Evolutionary conservation across 2,113 vertebrate species (phyloP).

Genomic region (Sphaerodactylus townsendi): DNA sequence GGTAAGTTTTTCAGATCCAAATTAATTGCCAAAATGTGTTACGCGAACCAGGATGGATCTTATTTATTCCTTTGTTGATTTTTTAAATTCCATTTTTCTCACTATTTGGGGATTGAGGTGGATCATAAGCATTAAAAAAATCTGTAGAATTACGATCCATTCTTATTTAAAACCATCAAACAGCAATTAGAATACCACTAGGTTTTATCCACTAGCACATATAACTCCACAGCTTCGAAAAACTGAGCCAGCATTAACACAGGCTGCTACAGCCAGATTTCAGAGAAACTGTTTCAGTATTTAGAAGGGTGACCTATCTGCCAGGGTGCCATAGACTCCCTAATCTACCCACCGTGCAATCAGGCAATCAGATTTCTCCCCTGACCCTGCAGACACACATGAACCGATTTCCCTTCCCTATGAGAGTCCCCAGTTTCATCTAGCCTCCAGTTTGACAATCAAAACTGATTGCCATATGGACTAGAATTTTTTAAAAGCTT

Average conservation of each 20-base stretch:
- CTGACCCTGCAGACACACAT: neutral
- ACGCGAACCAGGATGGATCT: too few species aligned
- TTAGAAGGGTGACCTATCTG: neutral
- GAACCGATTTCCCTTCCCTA: neutral
- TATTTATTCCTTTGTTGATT: too few species aligned
- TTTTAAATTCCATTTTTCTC: too few species aligned
- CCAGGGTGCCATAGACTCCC: too few species aligned
- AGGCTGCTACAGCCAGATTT: neutral
- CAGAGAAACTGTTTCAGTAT: neutral
- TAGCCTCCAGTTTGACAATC: neutral
- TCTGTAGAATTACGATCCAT: too few species aligned
- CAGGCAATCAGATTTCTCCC: neutral
- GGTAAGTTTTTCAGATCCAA: constrained; percentile 75
- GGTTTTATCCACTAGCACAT: neutral
- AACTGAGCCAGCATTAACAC: too few species aligned
- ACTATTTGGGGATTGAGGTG: too few species aligned
- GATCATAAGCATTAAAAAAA: too few species aligned
- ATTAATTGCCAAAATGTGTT: neutral
- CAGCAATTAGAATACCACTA: neutral
- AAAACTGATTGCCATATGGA: neutral
- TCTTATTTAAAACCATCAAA: too few species aligned
- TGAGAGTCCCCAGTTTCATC: neutral
- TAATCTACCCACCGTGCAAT: neutral
- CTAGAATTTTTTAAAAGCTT: neutral
- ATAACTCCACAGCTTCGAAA: neutral